These are phyloP conservation scores for Thamnophis elegans DNA, from an alignment of 2,797 vertebrate species.

Conservation along the genomic window DNA sequence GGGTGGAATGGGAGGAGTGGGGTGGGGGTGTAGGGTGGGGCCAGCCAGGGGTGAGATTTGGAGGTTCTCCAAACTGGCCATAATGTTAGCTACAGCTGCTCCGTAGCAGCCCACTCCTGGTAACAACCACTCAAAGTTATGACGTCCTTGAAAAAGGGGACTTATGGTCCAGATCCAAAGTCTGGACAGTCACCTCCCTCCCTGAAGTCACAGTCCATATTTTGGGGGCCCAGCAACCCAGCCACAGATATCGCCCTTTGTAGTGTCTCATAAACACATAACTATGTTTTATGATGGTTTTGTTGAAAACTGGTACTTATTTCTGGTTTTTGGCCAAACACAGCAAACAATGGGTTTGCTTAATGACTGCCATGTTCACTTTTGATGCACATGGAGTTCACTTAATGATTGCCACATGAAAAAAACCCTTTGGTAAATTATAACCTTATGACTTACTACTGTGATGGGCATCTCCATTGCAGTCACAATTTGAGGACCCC, in stretches of 20 bases:
- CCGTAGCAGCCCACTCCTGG: too few relatives aligned
- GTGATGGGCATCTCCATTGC: background rate
- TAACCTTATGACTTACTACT: background rate
- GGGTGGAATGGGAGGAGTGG: too few relatives aligned
- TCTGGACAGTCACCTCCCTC: background rate
- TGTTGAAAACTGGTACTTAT: background rate
- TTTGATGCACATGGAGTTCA: background rate
- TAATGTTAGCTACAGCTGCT: too few relatives aligned
- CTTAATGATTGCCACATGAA: background rate
- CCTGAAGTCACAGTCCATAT: background rate
- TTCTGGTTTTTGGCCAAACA: background rate
- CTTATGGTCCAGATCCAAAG: background rate
- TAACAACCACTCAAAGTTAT: background rate
- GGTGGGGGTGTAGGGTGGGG: too few relatives aligned
- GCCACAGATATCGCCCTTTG: rapidly evolving
- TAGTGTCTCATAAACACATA: background rate
- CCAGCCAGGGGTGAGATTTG: too few relatives aligned
- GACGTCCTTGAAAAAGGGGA: background rate
- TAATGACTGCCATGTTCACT: background rate
- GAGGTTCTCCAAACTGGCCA: too few relatives aligned
- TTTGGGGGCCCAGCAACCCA: background rate
- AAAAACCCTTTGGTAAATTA: background rate
- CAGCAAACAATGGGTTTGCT: background rate
- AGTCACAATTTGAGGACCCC: background rate
- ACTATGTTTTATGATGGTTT: background rate